Percentiles rank a stretch among this genome's conserved stretches.
Conservation (phyloP, 2,888 invertebrate genomes). For the Rotaria macrura region DNA sequence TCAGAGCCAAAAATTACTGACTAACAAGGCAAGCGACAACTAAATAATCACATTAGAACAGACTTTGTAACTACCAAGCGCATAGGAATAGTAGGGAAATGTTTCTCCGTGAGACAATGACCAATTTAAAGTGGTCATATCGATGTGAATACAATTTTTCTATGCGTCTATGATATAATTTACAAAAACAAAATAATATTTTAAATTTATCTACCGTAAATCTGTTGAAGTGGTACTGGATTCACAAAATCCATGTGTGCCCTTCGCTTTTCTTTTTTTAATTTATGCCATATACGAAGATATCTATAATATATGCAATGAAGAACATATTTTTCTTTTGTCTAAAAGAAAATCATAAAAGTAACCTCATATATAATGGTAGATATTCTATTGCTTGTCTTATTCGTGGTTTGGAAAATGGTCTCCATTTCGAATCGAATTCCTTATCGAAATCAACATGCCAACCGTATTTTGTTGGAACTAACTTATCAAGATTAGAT, state of each 20-base stretch:
- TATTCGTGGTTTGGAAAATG: background rate
- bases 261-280: background rate
- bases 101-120: no score
- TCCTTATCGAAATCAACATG: background rate
- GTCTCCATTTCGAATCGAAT: background rate
- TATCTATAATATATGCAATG: background rate
- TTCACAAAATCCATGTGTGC: constrained; percentile 30
- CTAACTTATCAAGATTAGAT: background rate
- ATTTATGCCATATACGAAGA: background rate
- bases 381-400: background rate
- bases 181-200: no score
- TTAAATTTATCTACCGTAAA: constrained; percentile 18
- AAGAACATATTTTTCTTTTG: background rate
- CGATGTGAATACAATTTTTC: no score
- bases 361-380: background rate
- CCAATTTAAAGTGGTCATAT: no score
- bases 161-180: no score
- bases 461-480: background rate
- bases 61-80: no score
- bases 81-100: no score
- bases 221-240: constrained; percentile 27
- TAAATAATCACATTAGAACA: no score
- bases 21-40: no score
- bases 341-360: background rate
- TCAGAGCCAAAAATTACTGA: no score